These are phyloP conservation scores for Mormyrus proboscirostris DNA, from an alignment of 2,797 vertebrate species.

Conservation along the genomic window DNA sequence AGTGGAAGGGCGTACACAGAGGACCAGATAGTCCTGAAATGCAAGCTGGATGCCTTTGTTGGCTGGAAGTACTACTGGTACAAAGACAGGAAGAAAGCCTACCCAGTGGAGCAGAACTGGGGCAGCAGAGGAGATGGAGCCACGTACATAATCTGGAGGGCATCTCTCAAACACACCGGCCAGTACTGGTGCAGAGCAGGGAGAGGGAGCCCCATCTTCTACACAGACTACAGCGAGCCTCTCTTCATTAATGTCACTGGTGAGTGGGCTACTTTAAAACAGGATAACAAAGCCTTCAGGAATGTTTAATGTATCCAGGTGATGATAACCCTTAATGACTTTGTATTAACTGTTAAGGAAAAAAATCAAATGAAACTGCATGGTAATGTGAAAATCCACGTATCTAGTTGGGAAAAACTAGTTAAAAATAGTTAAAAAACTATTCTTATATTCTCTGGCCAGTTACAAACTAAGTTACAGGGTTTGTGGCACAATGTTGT, in stretches of 20 bases:
- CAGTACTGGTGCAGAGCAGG: constrained; percentile 35
- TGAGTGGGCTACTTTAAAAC: background rate
- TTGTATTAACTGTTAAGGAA: background rate
- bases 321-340: background rate
- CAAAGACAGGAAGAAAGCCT: constrained; percentile 17
- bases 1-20: background rate
- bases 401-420: background rate
- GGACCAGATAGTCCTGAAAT: background rate
- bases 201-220: constrained; percentile 28
- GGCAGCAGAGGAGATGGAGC: constrained; percentile 2
- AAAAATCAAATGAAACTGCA: background rate
- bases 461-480: background rate
- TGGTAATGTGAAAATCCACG: background rate
- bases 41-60: background rate
- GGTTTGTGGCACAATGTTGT: background rate
- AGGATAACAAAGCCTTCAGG: background rate
- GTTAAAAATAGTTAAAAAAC: background rate
- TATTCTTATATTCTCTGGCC: background rate
- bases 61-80: constrained; percentile 25
- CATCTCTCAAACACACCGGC: constrained; percentile 1
- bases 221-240: constrained; percentile 31
- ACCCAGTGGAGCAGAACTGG: constrained; percentile 16
- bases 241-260: constrained; percentile 19
- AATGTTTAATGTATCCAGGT: background rate
- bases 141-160: constrained; percentile 15